Base-by-base conservation (phyloP, 2,888 invertebrate genomes). In the Nycteola revayana region DNA sequence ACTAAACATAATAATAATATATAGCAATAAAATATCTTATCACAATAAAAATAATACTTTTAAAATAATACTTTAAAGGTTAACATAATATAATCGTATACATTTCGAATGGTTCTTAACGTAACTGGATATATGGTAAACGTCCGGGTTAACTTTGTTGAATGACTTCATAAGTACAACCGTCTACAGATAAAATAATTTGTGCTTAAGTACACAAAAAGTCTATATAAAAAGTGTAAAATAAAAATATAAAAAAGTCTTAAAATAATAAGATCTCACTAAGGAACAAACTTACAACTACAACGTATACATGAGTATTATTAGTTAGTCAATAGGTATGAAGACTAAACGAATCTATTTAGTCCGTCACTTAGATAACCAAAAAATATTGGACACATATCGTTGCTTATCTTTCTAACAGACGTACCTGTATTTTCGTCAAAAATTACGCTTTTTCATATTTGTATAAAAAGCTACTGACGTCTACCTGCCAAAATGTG, bases 291-390 rank as follows among this genome's bases (percentile, higher is more conserved):
- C 81, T 78, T 85, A 84, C 58, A 70, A 58, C 82, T 85, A 81
- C 49, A 85, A 82, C 81, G 81, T 85, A 85, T 85, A 84, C 81
- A 86, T 87, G 87, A 86, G 86, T 87, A 87, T 86, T 87, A 81
- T 67, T 75, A 75, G 80, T 57, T 77, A 78, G 73, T 80, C 66
- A 74, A 74, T n/a, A n/a, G n/a, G n/a, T n/a, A n/a, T n/a, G n/a
- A n/a, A n/a, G n/a, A n/a, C n/a, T n/a, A n/a, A n/a, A n/a, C n/a
- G n/a, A n/a, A n/a, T n/a, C n/a, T n/a, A n/a, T n/a, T n/a, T n/a
- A n/a, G n/a, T n/a, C n/a, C n/a, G n/a, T n/a, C n/a, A n/a, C n/a
- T n/a, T n/a, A n/a, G n/a, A n/a, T n/a, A n/a, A n/a, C n/a, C n/a
- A n/a, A n/a, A n/a, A n/a, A n/a, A n/a, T n/a, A n/a, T n/a, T n/a